Evolutionary conservation across 2,797 vertebrate species (phyloP), one percentile per base, ranked within the genome.

Genomic region (Tapera naevia): DNA sequence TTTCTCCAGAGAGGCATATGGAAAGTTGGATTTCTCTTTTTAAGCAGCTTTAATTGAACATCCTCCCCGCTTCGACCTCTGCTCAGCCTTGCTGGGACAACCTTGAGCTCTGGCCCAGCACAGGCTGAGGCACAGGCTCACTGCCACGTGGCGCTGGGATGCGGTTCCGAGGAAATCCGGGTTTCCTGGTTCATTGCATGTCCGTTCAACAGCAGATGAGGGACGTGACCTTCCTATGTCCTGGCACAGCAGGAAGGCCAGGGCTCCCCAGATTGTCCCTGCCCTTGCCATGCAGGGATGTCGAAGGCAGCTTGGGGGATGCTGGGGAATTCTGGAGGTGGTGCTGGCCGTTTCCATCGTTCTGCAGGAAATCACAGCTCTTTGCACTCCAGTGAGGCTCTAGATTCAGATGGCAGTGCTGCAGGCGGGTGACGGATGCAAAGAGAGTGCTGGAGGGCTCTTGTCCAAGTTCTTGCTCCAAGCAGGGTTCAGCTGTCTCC

Each of bases 11-110:
- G 72, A 76, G 83, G 79, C 94, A 91, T 89, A 95, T 94, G 96
- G 93, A 45, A 95, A 88, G 85, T 89, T 94, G 91, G 95, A 96
- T 96, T 93, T 96, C 94, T 89, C 85, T 94, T 65, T 87, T 82
- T 95, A 97, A 97, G 95, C 93, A 93, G 95, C 92, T 97, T 97
- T 97, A 94, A 96, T 86, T 93, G 92, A 97, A 93, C 88, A 82
- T 95, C 93, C 92, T 53, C 72, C 45, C 3, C 0, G 46, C 74
- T 83, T 32, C 0, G 32, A 89, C 94, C 86, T 93, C 80, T 65
- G 48, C 53, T 74, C 65, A 66, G 75, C 89, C 69, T 85, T 71
- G 86, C 50, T 4, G 43, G 83, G 75, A 93, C 85, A 94, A 87
- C 96, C 95, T 95, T 94, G 84, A 91, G 48, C 66, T 65, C n/a